Evolutionary conservation across 37 sponge, comb jelly and placozoan genomes (phyloP).

Genomic region (Beroe ovata): DNA sequence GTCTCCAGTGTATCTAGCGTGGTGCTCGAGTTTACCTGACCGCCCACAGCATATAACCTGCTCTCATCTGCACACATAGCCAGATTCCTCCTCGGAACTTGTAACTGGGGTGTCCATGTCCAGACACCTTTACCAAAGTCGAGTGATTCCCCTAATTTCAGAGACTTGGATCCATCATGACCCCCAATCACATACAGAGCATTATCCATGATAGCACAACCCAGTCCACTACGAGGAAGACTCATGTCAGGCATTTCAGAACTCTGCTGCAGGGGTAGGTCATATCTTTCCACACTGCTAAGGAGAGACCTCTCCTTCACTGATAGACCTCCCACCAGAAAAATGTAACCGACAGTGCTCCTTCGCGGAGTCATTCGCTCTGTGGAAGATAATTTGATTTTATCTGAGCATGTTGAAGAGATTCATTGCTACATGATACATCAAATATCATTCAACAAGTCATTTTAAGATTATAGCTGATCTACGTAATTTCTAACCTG

Average conservation of each 20-base stretch:
- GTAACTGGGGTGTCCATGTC: conserved; percentile 31
- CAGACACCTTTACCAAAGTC: conserved; percentile 56
- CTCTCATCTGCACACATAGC: conserved; percentile 14
- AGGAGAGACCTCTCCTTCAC: conserved; percentile 43
- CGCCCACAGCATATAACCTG: conserved; percentile 15
- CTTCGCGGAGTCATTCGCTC: conserved; percentile 48
- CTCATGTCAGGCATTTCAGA: conserved; percentile 62
- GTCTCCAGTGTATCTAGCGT: conserved; percentile 5
- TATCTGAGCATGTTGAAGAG: too few species aligned
- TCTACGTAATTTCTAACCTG: too few species aligned
- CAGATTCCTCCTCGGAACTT: conserved; percentile 5
- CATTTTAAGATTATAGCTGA: neutral
- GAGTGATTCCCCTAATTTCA: conserved; percentile 9
- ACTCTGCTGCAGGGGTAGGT: conserved; percentile 51
- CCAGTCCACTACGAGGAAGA: conserved; percentile 18
- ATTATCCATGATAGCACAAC: conserved; percentile 24
- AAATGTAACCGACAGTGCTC: conserved; percentile 55
- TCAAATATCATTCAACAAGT: neutral
- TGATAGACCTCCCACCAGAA: conserved; percentile 26
- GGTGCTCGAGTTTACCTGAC: conserved; percentile 29
- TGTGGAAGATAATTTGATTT: neutral
- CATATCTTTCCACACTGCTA: conserved; percentile 21
- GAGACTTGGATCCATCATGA: conserved; percentile 43
- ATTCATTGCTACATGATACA: too few species aligned
- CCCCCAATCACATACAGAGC: conserved; percentile 32